Evolutionary conservation across 2,113 vertebrate genomes (phyloP), one percentile per base, ranked within the genome.

Genomic region (Psammodynastes pulverulentus): DNA sequence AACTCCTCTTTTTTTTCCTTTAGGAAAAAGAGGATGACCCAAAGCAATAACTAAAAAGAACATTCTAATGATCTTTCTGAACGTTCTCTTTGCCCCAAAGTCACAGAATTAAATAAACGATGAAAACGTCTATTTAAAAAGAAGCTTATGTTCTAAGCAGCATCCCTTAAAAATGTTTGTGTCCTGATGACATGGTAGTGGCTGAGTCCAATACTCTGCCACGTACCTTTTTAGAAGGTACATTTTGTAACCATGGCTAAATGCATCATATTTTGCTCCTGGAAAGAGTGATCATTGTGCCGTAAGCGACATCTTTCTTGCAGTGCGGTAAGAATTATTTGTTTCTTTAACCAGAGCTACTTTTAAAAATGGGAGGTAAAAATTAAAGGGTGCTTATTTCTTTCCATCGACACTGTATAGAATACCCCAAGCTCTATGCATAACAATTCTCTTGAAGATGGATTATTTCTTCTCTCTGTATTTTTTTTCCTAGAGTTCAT

Each of bases 171-270:
- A 93, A 84, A 86, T 51, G 53, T 58, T 72, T 45, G 54, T 62
- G 46, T 67, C 46, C 46, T 67, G 86, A 72, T 89, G 92, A 85
- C 53, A 91, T 13, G 21, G 39, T 86, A 48, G 54, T 86, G 39
- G 48, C 84, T 89, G 49, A 58, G 62, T n/a, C 67, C 92, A 89
- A 67, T 34, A 45, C 79, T 84, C 54, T 46, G 19, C 90, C 23
- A 29, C 51, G 87, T 91, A 85, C 93, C 54, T 93, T 89, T 89
- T 91, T 48, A 53, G 58, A 91, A 91, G 79, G 90, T 91, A 93
- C 93, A 93, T 56, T 39, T 34, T 54, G 93, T 91, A 89, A 89
- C 52, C 62, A 43, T 46, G 34, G 5, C 67, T 86, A 90, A 88
- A 56, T 39, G 46, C 48, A 91, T 54, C 79, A 52, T 88, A 54